Evolutionary conservation across 1,140 invertebrate genomes (phyloP), one percentile per base, ranked within the genome.

Genomic region (Saccostrea cuccullata): DNA sequence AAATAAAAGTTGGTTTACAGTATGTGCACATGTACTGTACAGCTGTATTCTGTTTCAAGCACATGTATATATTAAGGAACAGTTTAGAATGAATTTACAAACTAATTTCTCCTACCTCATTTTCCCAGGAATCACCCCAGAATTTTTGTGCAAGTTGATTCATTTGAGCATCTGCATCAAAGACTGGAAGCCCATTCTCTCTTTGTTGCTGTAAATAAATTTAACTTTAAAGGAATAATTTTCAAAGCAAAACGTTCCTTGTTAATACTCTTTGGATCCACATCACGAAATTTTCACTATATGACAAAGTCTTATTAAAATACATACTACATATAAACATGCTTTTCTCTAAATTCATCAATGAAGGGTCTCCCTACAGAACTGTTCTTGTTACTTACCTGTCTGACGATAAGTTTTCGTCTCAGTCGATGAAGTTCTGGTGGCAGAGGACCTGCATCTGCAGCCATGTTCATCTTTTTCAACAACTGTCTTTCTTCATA

Each of bases 371-470:
- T 47, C 40, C 40, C 40, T 47, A 47, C 40, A 47, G 40, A 47
- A 2, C 40, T 47, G 6, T 3, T 47, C 6, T 47, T 47, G 40
- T 47, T 6, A 47, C 40, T 86, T 67, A 96, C 95, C 93, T 96
- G 96, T 83, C 96, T 94, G n/a, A 96, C 94, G 8, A 95, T 94
- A 13, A 97, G 93, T 93, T 97, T 97, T 86, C 96, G 92, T 84
- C 96, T 96, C 0, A 96, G 91, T 70, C 96, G 95, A 94, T 95
- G 91, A 83, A 94, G 67, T 94, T 95, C 55, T 95, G 91, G 90
- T 12, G 95, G 93, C 1, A 96, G 92, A 86, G 92, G 87, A 90
- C 94, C 56, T 23, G 94, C 85, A 86, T 94, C 40, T 91, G 94
- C 89, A 47, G 95, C 94, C 70, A 89, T 89, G 86, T 96, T 95